Base-by-base conservation (phyloP, 2,797 vertebrate species). In the Arctocebus calabarensis region DNA sequence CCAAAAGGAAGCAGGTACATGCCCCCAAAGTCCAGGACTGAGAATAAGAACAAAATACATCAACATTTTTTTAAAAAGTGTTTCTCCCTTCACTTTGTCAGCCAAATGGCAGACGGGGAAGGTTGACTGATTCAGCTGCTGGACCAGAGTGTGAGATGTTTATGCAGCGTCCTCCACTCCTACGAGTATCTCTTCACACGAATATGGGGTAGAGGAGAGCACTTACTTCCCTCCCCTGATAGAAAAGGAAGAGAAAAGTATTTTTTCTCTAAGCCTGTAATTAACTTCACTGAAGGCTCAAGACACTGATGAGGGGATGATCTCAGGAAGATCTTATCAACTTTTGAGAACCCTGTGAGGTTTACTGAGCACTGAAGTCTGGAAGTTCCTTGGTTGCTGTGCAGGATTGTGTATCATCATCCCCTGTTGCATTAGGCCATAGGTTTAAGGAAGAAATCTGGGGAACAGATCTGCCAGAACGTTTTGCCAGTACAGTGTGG, bases 211-310 rank as follows among this genome's bases (percentile, higher is more conserved):
- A 27, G 14, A 10, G 20, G 16, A 82, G 20, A 88, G 13, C 40
- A 55, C n/a, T 96, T 61, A 66, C 23, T 23, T 82, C 81, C 55
- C 23, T 79, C 52, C 2, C 68, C 20, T 52, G 48, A 37, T 79
- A 70, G 32, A 52, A 90, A 77, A 25, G 27, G n/a, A 75, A 81
- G 55, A 32, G 34, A 73, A 75, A 68, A 75, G 7, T 27, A 59
- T 93, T 97, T 96, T 88, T 4, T 20, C 17, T 61, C 34, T 77
- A 90, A 95, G 40, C 8, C 12, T 73, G 16, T 74, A 92, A 88
- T 95, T 93, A 91, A 11, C 25, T 93, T 95, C 91, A 68, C 82
- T 92, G 77, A 91, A 96, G n/a, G 25, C 48, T 78, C 40, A 82
- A 73, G 43, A 40, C 61, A 73, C 84, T 64, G 77, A 88, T 62